Evolutionary conservation across 2,797 vertebrate genomes (phyloP), one percentile per base, ranked within the genome.

Genomic region (Gobio occitaniae): DNA sequence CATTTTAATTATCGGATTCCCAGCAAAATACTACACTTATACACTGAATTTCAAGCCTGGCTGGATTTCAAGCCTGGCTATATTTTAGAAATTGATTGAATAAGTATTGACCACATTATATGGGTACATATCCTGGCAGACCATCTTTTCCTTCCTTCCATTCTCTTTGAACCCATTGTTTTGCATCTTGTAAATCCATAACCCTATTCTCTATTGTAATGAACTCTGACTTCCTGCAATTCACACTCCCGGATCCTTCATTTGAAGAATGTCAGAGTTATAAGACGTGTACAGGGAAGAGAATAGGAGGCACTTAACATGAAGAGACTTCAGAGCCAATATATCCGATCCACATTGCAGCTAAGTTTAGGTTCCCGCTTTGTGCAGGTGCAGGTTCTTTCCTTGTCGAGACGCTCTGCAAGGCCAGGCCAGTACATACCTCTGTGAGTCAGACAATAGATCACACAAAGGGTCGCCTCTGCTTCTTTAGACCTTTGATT

Each of bases 191-290:
- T 85, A 80, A 85, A 85, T 85, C 66, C 59, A 85, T 80, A 79
- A 80, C 56, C 83, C 83, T 63, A 80, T 85, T 85, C 77, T 85
- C 83, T 80, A 85, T 85, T 85, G 83, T 85, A 72, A 85, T 80
- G 77, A 85, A 85, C 84, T 69, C 84, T 85, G 83, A 52, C 84
- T 63, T 85, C 77, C 68, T 80, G 68, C 84, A 66, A 80, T 80
- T 85, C 77, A 80, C 77, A 85, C 83, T 84, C 68, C 76, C 29
- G 32, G 76, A 50, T 80, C 84, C 44, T 54, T 72, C 29, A 7
- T 56, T 16, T 32, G 7, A 72, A 85, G 44, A 74, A 79, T 66
- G 44, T 38, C 59, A 68, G 61, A 65, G 54, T 63, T 50, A 72
- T 69, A 44, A 59, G 38, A 69, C 41, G 44, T 41, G 15, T 36